phyloP scores from a whole-genome alignment of 2,888 invertebrate genomes.

The Eristalinus aeneus region DNA sequence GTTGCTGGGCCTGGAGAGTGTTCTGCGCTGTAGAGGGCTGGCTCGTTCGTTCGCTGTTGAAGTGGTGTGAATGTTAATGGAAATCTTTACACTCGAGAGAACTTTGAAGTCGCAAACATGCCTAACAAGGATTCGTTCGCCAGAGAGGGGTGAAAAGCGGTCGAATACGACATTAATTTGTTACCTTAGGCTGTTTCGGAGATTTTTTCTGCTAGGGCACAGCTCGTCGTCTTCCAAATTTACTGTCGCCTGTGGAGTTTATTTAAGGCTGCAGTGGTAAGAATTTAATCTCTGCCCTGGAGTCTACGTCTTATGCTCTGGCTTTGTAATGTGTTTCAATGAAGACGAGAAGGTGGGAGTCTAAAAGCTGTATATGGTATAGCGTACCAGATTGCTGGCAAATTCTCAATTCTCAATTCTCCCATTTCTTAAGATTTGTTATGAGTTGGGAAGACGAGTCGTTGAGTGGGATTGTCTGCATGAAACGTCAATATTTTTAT shows the following conservation, averaged over 20 bases:
- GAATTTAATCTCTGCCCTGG: not conserved
- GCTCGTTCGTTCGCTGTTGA: not conserved
- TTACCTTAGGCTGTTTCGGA: conserved; percentile 36
- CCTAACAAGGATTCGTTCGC: conserved; percentile 18
- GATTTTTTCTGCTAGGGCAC: conserved; percentile 3
- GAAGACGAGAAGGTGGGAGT: too few relatives aligned
- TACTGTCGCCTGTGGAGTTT: not conserved
- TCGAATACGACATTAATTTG: conserved; percentile 49
- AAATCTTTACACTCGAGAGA: conserved; percentile 55
- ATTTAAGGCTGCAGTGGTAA: not conserved
- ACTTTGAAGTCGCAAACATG: conserved; percentile 44
- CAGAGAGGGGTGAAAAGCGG: not conserved
- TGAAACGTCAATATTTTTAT: too few relatives aligned
- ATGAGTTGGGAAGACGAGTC: too few relatives aligned
- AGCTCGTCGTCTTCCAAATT: not conserved
- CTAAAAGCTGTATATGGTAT: too few relatives aligned
- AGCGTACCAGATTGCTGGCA: too few relatives aligned
- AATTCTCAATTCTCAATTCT: too few relatives aligned
- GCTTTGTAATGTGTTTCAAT: too few relatives aligned
- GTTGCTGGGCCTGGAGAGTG: not conserved
- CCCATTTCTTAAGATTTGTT: too few relatives aligned
- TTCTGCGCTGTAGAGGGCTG: not conserved
- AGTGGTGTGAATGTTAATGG: conserved; percentile 52
- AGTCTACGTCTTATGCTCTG: too few relatives aligned
- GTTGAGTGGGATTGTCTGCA: too few relatives aligned